A percentile compares a stretch with the other conserved stretches of the same genome.
Conservation (phyloP, 2,113 vertebrate species). For the Amblyornis subalaris region DNA sequence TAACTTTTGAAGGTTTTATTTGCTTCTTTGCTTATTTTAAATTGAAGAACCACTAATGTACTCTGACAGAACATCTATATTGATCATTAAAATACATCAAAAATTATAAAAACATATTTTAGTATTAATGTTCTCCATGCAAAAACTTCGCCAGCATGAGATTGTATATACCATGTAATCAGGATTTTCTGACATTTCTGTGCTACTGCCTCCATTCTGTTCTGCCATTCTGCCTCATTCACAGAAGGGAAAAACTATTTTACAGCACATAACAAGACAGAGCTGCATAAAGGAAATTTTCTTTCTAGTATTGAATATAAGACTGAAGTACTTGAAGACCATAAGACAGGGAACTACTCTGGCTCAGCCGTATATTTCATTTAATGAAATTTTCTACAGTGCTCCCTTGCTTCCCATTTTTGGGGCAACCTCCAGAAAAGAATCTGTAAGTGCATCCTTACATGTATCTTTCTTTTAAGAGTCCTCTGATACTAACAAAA, state of each 20-base stretch:
- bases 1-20: not conserved
- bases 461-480: not conserved
- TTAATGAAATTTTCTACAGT: not conserved
- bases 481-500: not conserved
- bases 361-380: not conserved
- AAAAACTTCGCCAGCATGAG: not conserved
- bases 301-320: not conserved
- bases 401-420: not conserved
- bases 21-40: not conserved
- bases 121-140: not conserved
- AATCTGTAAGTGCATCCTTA: not conserved
- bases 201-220: not conserved
- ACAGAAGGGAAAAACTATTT: not conserved
- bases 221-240: not conserved
- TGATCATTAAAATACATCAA: not conserved
- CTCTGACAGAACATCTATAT: not conserved
- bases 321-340: not conserved
- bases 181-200: not conserved
- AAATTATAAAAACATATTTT: not conserved
- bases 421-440: not conserved
- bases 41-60: not conserved
- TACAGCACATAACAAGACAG: not conserved
- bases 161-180: not conserved
- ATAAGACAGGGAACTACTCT: not conserved
- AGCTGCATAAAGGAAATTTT: not conserved